A percentile compares a stretch with the other conserved stretches of the same genome.
Evolutionary conservation across 2,797 vertebrate genomes (phyloP).

Genomic region (Melanogrammus aeglefinus): DNA sequence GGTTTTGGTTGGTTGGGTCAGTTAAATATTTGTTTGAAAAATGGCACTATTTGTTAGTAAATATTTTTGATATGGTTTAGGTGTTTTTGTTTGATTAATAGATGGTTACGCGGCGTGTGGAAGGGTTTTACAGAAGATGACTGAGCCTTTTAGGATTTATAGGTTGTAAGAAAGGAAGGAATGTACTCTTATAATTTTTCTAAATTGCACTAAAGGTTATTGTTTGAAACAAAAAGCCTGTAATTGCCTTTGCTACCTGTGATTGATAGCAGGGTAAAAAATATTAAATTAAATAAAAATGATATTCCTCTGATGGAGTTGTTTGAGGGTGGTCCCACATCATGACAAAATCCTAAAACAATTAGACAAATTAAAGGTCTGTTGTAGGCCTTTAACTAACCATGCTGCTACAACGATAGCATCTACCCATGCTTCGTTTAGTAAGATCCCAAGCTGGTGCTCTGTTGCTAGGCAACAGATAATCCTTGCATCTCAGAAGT

Average conservation of each 20-base stretch:
- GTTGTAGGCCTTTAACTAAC: conserved; percentile 60
- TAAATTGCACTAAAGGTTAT: not conserved
- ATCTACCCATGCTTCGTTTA: conserved; percentile 60
- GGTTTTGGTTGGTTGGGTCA: not conserved
- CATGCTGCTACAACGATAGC: conserved; percentile 63
- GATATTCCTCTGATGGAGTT: conserved; percentile 42
- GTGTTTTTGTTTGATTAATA: not conserved
- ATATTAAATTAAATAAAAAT: not conserved
- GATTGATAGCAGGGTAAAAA: not conserved
- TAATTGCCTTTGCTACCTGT: not conserved
- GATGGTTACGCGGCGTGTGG: not conserved
- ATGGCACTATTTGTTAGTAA: not conserved
- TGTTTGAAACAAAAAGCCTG: not conserved
- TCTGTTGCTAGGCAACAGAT: conserved; percentile 47
- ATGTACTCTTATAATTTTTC: not conserved
- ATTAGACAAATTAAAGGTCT: conserved; percentile 36
- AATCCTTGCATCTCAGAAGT: conserved; percentile 73
- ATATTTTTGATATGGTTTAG: not conserved
- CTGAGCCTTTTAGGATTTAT: not conserved
- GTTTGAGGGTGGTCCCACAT: conserved; percentile 70
- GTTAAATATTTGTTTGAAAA: not conserved
- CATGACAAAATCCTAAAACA: conserved; percentile 41
- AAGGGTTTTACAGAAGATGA: not conserved
- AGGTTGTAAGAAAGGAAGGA: not conserved
- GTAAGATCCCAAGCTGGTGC: conserved; percentile 43